These are phyloP conservation scores for Oscheius sp. DNA, from an alignment of 1,140 invertebrate species.

Conservation along the genomic window DNA sequence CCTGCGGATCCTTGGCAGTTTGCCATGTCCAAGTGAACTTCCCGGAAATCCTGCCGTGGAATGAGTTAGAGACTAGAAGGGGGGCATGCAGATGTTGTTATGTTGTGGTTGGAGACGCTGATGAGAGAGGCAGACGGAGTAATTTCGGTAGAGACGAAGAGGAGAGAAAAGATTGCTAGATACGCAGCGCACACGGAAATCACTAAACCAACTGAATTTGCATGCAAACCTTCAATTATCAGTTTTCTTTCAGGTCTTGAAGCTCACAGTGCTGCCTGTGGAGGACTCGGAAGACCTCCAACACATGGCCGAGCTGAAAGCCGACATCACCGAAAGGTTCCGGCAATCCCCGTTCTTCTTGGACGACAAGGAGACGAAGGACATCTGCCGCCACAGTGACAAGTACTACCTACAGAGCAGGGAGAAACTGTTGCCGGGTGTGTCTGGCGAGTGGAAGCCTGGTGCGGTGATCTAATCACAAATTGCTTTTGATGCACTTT, in stretches of 20 bases:
- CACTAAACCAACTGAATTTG: no score
- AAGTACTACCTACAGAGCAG: conserved; percentile 9
- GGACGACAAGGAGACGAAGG: conserved; percentile 4
- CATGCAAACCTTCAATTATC: no score
- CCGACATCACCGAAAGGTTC: conserved; percentile 15
- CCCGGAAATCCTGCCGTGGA: neutral
- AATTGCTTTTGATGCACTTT: neutral
- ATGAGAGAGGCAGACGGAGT: neutral
- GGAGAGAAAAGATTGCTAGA: neutral
- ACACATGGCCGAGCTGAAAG: conserved; percentile 17
- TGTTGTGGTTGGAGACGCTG: neutral
- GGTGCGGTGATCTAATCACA: neutral
- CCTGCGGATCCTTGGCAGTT: no score
- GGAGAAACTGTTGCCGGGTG: no score
- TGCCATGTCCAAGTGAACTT: no score
- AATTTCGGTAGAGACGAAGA: neutral
- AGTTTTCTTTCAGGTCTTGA: conserved; percentile 11
- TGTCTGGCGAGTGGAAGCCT: neutral
- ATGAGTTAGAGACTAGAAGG: neutral
- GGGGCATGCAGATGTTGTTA: conserved; percentile 19
- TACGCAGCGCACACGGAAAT: neutral
- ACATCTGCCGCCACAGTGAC: conserved; percentile 14
- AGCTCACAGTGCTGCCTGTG: neutral
- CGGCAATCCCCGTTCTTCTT: conserved; percentile 11
- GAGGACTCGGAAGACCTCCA: conserved; percentile 16